These are phyloP conservation scores for Carlito syrichta DNA, from an alignment of 2,113 vertebrate species.

Conservation along the genomic window DNA sequence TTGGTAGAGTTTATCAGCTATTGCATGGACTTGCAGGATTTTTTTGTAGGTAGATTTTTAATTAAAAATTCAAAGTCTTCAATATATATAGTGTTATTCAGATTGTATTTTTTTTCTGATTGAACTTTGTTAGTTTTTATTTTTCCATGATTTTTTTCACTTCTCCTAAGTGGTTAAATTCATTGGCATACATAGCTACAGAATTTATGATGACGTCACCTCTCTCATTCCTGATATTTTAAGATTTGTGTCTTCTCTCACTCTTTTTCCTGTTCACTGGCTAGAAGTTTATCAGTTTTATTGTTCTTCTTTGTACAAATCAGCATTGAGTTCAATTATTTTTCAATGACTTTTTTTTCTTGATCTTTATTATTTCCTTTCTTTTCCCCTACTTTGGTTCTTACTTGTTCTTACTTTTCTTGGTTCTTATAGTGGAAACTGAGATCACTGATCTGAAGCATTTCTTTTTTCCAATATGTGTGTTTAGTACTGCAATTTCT, in stretches of 20 bases:
- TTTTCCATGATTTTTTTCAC: not conserved
- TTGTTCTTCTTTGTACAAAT: not conserved
- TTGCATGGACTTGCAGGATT: not conserved
- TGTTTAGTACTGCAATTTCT: not conserved
- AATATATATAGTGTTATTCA: not conserved
- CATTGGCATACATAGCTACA: not conserved
- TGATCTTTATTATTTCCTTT: not conserved
- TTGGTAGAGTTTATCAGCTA: not conserved
- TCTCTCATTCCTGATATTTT: not conserved
- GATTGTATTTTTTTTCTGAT: not conserved
- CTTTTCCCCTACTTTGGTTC: not conserved
- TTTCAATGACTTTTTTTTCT: not conserved
- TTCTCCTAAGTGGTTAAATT: not conserved
- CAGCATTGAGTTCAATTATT: not conserved
- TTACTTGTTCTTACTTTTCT: not conserved
- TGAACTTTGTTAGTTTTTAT: not conserved
- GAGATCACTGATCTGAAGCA: not conserved
- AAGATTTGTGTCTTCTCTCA: not conserved
- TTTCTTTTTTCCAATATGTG: not conserved
- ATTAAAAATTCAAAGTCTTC: constrained; percentile 1
- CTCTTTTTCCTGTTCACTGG: not conserved
- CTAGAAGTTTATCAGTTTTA: not conserved
- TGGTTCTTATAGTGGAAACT: not conserved
- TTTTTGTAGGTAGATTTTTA: not conserved
- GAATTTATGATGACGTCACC: not conserved